phyloP scores from a whole-genome alignment of 2,797 vertebrate species.

The Anguilla obscura region DNA sequence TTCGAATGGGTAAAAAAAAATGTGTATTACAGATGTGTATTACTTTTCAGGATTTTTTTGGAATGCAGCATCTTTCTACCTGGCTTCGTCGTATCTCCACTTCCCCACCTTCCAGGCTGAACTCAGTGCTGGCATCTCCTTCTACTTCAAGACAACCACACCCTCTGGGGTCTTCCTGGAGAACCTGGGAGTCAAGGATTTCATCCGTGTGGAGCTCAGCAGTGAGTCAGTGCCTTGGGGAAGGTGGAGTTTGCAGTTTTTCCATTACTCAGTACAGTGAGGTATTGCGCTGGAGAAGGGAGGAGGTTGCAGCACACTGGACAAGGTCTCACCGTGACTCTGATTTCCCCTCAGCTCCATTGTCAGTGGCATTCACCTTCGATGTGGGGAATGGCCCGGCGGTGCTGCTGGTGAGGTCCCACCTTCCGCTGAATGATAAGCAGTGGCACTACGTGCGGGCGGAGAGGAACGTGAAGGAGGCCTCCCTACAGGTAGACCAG shows the following conservation, averaged over 20 bases:
- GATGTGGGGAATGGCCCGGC: slow-evolving; percentile 87
- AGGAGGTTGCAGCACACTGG: background rate
- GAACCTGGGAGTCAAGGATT: slow-evolving; percentile 89
- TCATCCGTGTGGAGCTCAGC: slow-evolving; percentile 88
- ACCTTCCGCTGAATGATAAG: slow-evolving; percentile 84
- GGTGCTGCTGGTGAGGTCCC: slow-evolving; percentile 81
- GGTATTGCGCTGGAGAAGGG: background rate
- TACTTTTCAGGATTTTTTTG: slow-evolving; percentile 82
- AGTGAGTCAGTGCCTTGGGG: slow-evolving; percentile 78
- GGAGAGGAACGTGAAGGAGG: slow-evolving; percentile 89
- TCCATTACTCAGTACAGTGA: background rate
- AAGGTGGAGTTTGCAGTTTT: background rate
- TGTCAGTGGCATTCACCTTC: slow-evolving; percentile 85
- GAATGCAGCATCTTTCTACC: slow-evolving; percentile 92
- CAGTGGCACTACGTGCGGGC: slow-evolving; percentile 92
- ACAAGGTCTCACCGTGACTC: background rate
- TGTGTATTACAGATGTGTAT: background rate
- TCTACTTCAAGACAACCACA: slow-evolving; percentile 91
- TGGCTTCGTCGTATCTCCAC: slow-evolving; percentile 87
- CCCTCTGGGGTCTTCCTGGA: slow-evolving; percentile 89
- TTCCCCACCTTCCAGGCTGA: slow-evolving; percentile 89
- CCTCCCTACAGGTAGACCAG: slow-evolving; percentile 86
- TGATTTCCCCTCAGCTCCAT: slow-evolving; percentile 75
- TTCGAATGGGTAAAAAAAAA: background rate
- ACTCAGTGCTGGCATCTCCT: slow-evolving; percentile 87